Evolutionary conservation across 2,797 vertebrate genomes (phyloP), one percentile per base, ranked within the genome.

Genomic region (Platalea minor): DNA sequence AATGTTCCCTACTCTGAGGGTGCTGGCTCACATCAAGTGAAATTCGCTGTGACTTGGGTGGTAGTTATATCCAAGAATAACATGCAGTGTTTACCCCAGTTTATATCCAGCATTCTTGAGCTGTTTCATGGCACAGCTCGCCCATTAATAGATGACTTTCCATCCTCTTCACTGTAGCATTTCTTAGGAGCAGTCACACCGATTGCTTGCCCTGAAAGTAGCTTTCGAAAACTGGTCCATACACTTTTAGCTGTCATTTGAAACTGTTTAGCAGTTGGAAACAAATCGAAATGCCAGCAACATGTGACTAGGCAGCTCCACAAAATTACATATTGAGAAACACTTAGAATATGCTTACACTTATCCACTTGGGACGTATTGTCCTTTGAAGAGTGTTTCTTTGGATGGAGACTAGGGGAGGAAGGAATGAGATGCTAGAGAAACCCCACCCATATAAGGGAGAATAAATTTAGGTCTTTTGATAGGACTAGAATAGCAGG

Each of bases 351-450:
- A 75, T 78, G 53, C 70, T 90, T 81, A 48, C 46, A 23, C 72
- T 91, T 94, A 88, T 6, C 78, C 93, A n/a, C 81, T 84, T 78
- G 90, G 92, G 89, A 90, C 19, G 2, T 54, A 48, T 14, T 51
- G 72, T 76, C 72, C 85, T 95, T 95, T 91, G 85, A 93, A 93
- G 87, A 92, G 56, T 19, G 46, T 25, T 95, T 43, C 92, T 92
- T 91, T 83, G 85, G 87, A 88, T 78, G 76, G 64, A 92, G 85
- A 51, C 50, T 53, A 79, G 56, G 48, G 50, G 65, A 96, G 78
- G 85, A 91, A 95, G 73, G 74, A 85, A 89, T 88, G 80, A 86
- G 85, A 76, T 68, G n/a, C 50, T 63, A 51, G 76, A 91, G 61
- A 80, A 70, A 93, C 57, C 75, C 70, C 50, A 88, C 68, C 73